Percentiles rank a stretch among this genome's conserved stretches.
phyloP scores from a whole-genome alignment of 2,797 vertebrate species.

The Tokudaia tokunoshimensis region DNA sequence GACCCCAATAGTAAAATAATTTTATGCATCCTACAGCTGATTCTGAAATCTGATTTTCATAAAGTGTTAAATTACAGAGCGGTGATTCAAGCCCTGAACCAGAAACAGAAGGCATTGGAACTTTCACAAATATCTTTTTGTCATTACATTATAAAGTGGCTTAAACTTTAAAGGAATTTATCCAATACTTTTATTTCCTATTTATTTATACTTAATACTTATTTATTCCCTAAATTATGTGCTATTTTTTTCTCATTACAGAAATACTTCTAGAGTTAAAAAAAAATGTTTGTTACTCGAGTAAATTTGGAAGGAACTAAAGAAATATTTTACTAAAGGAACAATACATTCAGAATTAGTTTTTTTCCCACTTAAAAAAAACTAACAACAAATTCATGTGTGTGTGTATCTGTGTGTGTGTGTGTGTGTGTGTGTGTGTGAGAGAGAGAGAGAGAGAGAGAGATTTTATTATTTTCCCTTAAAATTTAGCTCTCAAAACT shows the following conservation, averaged over 20 bases:
- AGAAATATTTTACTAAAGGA: background rate
- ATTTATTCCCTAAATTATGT: background rate
- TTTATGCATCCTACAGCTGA: background rate
- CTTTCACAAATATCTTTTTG: background rate
- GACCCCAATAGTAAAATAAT: conserved; percentile 1
- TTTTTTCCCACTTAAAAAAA: background rate
- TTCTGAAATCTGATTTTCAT: background rate
- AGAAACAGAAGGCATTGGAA: background rate
- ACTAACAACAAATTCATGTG: background rate
- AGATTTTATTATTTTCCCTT: background rate
- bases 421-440: background rate
- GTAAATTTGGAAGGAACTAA: conserved; percentile 37
- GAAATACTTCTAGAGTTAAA: conserved; percentile 43
- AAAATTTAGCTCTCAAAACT: background rate
- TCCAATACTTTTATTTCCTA: background rate
- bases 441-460: too few relatives aligned
- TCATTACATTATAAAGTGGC: background rate
- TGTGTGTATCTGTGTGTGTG: too few relatives aligned
- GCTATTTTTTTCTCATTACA: conserved; percentile 23
- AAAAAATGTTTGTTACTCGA: conserved; percentile 1
- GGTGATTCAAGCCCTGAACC: background rate
- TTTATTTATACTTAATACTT: too few relatives aligned
- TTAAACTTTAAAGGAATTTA: conserved; percentile 14
- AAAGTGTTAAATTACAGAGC: background rate
- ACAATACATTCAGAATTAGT: background rate